Evolutionary conservation across 2,797 vertebrate genomes (phyloP).

Genomic region (Crenuchus spilurus): DNA sequence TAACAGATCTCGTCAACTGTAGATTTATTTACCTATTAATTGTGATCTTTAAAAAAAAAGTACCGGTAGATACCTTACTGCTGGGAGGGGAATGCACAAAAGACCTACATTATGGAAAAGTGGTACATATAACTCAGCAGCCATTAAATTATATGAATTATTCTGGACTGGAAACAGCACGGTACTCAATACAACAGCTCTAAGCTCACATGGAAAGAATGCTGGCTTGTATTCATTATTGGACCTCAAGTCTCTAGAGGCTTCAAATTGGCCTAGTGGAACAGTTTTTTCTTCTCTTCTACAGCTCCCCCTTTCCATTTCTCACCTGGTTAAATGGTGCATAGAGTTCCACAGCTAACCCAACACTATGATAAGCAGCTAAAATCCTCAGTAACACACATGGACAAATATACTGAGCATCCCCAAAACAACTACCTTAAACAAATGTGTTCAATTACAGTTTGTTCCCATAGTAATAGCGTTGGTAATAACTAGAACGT

Average conservation of each 20-base stretch:
- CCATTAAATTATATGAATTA: slow-evolving; percentile 41
- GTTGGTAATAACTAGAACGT: too few species aligned
- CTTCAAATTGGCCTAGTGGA: slow-evolving; percentile 26
- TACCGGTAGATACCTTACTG: slow-evolving; percentile 7
- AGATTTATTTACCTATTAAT: slow-evolving; percentile 10
- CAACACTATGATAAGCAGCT: neutral
- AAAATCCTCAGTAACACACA: neutral
- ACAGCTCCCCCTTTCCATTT: neutral
- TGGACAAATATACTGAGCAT: neutral
- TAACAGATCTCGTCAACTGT: neutral
- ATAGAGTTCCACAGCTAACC: neutral
- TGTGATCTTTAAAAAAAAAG: neutral
- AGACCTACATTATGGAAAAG: slow-evolving; percentile 36
- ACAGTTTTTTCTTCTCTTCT: slow-evolving; percentile 11
- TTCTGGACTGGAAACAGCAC: slow-evolving; percentile 14
- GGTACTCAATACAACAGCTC: slow-evolving; percentile 7
- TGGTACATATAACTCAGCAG: slow-evolving; percentile 8
- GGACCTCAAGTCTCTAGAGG: slow-evolving; percentile 27
- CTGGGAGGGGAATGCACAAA: slow-evolving; percentile 30
- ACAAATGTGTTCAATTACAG: too few species aligned
- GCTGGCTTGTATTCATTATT: slow-evolving; percentile 28
- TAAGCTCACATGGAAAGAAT: slow-evolving; percentile 44
- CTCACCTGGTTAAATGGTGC: neutral
- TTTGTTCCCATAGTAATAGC: neutral
- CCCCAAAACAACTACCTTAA: too few species aligned